phyloP scores from a whole-genome alignment of 2,113 vertebrate genomes.

The Malurus elegans region DNA sequence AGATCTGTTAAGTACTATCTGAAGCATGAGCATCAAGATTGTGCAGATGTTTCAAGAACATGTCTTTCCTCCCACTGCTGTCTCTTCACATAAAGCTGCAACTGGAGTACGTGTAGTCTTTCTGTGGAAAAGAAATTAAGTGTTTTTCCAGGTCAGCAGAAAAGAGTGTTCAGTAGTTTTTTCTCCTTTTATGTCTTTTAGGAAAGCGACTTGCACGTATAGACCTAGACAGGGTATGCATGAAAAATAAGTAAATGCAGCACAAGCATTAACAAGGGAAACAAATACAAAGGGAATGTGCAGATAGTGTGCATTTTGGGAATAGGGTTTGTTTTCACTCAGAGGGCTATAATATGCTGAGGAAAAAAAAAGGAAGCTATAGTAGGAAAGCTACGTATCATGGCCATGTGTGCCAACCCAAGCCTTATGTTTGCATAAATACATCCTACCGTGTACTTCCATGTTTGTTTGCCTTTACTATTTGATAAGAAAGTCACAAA shows the following conservation, averaged over 20 bases:
- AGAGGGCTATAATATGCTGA: not conserved
- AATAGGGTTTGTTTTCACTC: not conserved
- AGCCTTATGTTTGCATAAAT: not conserved
- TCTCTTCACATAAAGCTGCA: not conserved
- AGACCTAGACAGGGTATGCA: not conserved
- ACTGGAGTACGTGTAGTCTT: not conserved
- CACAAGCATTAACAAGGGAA: not conserved
- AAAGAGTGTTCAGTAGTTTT: not conserved
- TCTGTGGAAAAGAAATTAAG: not conserved
- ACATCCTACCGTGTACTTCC: not conserved
- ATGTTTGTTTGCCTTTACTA: not conserved
- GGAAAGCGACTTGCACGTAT: not conserved
- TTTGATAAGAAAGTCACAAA: not conserved
- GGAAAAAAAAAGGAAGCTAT: not conserved
- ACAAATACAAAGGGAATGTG: accelerated
- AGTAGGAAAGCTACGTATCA: not conserved
- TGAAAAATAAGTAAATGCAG: not conserved
- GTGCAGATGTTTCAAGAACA: not conserved
- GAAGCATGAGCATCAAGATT: not conserved
- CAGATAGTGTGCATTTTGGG: not conserved
- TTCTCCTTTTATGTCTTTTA: not conserved
- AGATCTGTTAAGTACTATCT: not conserved
- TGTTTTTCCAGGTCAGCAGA: not conserved
- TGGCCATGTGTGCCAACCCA: not conserved
- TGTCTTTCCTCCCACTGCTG: not conserved